Evolutionary conservation across 1,140 invertebrate genomes (phyloP).

Genomic region (Melipona quadrifasciata): DNA sequence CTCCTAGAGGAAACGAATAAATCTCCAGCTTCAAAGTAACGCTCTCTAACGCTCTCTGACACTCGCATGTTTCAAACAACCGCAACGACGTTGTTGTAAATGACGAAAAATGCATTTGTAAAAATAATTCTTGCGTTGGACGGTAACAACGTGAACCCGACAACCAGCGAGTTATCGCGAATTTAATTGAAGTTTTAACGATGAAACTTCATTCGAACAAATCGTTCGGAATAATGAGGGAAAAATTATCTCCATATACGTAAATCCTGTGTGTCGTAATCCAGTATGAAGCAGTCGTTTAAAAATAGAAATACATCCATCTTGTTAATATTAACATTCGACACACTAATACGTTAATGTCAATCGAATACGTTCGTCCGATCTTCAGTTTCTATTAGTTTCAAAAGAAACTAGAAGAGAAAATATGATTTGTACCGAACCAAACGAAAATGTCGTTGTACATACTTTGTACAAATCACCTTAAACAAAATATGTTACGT

Average conservation of each 20-base stretch:
- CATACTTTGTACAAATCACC: neutral
- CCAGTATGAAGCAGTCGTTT: neutral
- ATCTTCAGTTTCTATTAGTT: neutral
- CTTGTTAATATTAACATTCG: neutral
- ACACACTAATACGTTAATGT: no score
- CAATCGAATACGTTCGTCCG: neutral
- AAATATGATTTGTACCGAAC: no score
- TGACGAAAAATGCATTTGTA: neutral
- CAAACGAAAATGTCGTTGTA: no score
- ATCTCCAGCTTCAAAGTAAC: no score
- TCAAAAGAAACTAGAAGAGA: neutral
- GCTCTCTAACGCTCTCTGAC: no score
- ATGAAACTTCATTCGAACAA: neutral
- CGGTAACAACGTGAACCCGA: neutral
- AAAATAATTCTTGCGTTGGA: neutral
- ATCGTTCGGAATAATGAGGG: neutral
- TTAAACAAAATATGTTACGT: neutral
- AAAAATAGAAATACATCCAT: neutral
- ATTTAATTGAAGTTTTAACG: neutral
- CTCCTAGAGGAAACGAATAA: neutral
- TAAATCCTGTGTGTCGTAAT: neutral
- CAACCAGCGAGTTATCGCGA: neutral
- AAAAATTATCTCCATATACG: neutral
- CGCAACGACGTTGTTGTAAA: neutral
- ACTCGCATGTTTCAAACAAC: no score